Evolutionary conservation across 1,140 invertebrate species (phyloP).

Genomic region (Drosophila equinoxialis): DNA sequence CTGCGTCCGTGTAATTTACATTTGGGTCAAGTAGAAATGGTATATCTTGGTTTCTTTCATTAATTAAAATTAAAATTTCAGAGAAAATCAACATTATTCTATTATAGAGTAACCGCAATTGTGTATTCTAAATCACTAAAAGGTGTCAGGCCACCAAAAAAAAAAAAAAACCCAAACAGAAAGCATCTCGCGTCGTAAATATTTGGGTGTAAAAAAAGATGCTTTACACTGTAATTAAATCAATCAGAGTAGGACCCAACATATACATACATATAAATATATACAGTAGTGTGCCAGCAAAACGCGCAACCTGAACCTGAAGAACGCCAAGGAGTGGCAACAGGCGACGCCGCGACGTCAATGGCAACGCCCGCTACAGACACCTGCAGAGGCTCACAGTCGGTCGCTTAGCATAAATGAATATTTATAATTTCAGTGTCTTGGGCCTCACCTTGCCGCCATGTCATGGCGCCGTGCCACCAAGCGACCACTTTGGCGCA

Average conservation of each 20-base stretch:
- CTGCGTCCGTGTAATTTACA: too few relatives aligned
- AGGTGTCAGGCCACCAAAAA: neutral
- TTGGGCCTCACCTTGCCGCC: constrained; percentile 31
- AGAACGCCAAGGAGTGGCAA: constrained; percentile 26
- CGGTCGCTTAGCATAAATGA: constrained; percentile 76
- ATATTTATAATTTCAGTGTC: constrained; percentile 77
- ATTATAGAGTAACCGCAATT: neutral
- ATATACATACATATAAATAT: neutral
- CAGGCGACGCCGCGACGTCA: constrained; percentile 23
- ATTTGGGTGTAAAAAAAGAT: constrained; percentile 36
- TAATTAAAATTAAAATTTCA: neutral
- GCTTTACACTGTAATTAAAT: constrained; percentile 72
- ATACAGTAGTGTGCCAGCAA: constrained; percentile 44
- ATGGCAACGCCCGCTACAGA: constrained; percentile 48
- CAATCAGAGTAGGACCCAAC: constrained; percentile 64
- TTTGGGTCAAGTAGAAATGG: too few relatives aligned
- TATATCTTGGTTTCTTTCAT: too few relatives aligned
- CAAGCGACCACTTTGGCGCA: constrained; percentile 13
- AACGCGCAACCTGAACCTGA: constrained; percentile 35
- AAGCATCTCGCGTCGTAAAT: neutral
- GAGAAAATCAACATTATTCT: neutral
- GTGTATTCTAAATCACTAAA: neutral
- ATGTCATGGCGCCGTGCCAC: neutral
- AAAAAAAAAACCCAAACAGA: neutral
- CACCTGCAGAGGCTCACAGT: constrained; percentile 64